phyloP scores from a whole-genome alignment of 37 sponge, comb jelly and placozoan genomes.

The Theonella swinhoei region DNA sequence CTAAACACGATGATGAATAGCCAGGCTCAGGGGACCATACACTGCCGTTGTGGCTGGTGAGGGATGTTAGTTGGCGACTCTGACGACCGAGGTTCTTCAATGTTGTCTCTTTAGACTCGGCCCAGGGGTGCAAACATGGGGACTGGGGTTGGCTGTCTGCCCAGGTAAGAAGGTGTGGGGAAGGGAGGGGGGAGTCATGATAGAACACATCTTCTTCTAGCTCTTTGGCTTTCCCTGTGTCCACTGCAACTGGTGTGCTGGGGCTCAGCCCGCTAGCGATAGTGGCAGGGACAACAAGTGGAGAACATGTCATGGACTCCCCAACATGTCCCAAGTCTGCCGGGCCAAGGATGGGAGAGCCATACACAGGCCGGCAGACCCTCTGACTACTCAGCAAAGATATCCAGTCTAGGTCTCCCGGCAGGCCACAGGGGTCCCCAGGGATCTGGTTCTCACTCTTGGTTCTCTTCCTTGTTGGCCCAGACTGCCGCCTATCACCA shows the following conservation, averaged over 20 bases:
- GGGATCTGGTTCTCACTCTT: background rate
- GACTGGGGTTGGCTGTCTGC: conserved; percentile 49
- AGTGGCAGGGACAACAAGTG: conserved; percentile 28
- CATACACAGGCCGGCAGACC: conserved; percentile 28
- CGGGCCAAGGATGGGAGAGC: conserved; percentile 44
- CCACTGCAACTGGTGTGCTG: background rate
- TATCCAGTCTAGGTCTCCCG: conserved; percentile 72
- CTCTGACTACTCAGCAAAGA: conserved; percentile 69
- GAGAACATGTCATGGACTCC: conserved; percentile 58
- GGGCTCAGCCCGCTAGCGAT: conserved; percentile 4
- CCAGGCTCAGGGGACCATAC: too few species aligned
- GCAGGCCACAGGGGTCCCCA: conserved; percentile 49
- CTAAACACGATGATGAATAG: too few species aligned
- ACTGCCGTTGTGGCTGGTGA: too few species aligned
- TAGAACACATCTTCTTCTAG: conserved; percentile 43
- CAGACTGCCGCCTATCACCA: background rate
- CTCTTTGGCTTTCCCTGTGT: conserved; percentile 7
- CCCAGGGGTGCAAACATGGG: conserved; percentile 71
- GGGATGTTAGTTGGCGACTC: too few species aligned
- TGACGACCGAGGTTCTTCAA: conserved; percentile 3
- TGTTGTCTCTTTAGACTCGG: conserved; percentile 68
- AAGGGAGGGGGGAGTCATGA: conserved; percentile 51
- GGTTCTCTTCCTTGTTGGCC: background rate
- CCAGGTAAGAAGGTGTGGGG: conserved; percentile 62
- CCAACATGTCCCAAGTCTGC: conserved; percentile 46